These are phyloP conservation scores for Apodemia duryi DNA, from an alignment of 2,888 invertebrate species.

Conservation along the genomic window DNA sequence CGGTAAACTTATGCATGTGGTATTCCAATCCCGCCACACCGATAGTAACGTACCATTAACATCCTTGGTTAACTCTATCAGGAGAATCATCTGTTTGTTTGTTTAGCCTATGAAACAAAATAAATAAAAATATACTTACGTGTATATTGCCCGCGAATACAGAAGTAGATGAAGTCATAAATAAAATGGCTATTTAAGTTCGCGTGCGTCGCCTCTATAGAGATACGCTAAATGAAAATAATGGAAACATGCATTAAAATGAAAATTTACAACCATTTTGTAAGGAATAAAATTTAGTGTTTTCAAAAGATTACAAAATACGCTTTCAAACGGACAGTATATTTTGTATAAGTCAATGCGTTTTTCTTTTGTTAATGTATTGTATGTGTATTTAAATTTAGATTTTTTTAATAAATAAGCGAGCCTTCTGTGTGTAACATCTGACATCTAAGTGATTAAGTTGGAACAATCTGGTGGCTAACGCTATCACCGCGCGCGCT, in stretches of 20 bases:
- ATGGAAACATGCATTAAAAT: background rate
- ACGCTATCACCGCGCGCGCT: no score
- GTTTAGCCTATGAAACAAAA: no score
- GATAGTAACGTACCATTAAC: no score
- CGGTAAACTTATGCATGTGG: no score
- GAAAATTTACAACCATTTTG: background rate
- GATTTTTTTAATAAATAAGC: no score
- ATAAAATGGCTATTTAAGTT: slow-evolving; percentile 2
- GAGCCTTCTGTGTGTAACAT: no score
- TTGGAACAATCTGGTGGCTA: no score
- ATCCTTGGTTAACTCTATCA: no score
- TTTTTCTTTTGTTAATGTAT: background rate
- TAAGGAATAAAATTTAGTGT: background rate
- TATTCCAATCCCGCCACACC: no score
- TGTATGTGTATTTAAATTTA: no score
- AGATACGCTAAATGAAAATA: slow-evolving; percentile 2
- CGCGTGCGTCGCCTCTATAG: slow-evolving; percentile 9
- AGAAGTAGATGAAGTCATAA: slow-evolving; percentile 5
- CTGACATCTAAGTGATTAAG: no score
- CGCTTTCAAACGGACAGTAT: background rate
- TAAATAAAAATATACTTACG: background rate
- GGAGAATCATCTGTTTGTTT: no score
- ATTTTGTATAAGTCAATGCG: background rate
- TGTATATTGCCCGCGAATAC: background rate
- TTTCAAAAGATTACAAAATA: background rate